Evolutionary conservation across 1,140 invertebrate genomes (phyloP).

Genomic region (Bacillus rossius): DNA sequence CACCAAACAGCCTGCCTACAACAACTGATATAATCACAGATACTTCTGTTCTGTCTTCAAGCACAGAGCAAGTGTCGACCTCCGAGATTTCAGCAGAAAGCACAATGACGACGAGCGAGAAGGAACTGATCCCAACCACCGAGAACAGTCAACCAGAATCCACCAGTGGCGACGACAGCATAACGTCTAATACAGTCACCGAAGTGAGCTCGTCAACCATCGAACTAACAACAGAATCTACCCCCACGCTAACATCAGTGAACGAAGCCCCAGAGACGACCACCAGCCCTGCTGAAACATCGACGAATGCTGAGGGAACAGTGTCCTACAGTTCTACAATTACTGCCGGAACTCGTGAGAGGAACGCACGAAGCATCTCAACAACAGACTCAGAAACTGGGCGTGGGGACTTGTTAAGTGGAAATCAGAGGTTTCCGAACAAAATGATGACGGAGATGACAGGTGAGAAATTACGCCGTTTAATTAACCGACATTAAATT

Average conservation of each 20-base stretch:
- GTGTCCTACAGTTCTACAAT: background rate
- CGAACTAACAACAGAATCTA: background rate
- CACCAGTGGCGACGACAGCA: too few species aligned
- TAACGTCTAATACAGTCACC: too few species aligned
- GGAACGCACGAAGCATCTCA: background rate
- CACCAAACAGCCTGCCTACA: background rate
- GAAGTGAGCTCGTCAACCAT: background rate
- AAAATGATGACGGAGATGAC: background rate
- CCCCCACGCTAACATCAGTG: too few species aligned
- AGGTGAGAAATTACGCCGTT: background rate
- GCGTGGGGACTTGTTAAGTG: too few species aligned
- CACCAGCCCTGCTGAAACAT: background rate
- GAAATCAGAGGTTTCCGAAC: too few species aligned
- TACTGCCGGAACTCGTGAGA: background rate
- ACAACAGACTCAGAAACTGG: too few species aligned
- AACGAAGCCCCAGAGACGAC: background rate
- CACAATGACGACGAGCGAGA: too few species aligned
- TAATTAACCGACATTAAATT: background rate
- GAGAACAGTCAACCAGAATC: too few species aligned
- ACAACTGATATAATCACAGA: constrained; percentile 13
- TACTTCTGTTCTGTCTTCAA: background rate
- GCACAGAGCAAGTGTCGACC: too few species aligned
- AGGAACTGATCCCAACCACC: too few species aligned
- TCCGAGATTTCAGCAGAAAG: background rate
- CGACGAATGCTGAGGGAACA: background rate